Evolutionary conservation across 2,888 invertebrate species (phyloP), one percentile per base, ranked within the genome.

Genomic region (Candidula unifasciata): DNA sequence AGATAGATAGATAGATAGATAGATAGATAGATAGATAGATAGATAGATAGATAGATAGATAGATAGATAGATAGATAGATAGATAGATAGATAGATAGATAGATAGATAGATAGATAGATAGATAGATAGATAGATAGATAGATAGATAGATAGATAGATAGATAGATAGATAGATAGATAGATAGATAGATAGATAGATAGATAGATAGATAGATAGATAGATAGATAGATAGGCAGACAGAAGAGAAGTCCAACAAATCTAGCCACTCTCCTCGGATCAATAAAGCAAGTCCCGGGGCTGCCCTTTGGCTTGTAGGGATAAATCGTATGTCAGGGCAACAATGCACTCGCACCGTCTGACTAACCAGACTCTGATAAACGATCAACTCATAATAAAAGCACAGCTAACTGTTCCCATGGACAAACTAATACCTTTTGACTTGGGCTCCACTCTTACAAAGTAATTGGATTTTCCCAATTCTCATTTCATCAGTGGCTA

Each of bases 1-100:
- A 68, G 68, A 68, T 68, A 68, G 68, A 68, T 68, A 68, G 68
- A 68, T 68, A 68, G 68, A 68, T 68, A 68, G 68, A 68, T 68
- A 68, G 68, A 68, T 68, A 68, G 68, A 68, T 68, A 68, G 33
- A 68, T 68, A 68, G 68, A 68, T 68, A 68, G 68, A 68, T 68
- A 68, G 68, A 60, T 60, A 60, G 60, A 60, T 60, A 60, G 60
- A 60, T 60, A 60, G 60, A 60, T 60, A 66, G 66, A 68, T 68
- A 68, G 68, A 68, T 68, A 68, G 68, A 68, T 68, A 33, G 68
- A 68, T 68, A 68, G 68, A 68, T 68, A 68, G 68, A 68, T 68
- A 68, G 68, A 68, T 68, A 68, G 68, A 68, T 68, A 68, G 68
- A 68, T 68, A 35, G 68, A 68, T 68, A 35, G 68, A 68, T 68